Conservation (phyloP, 2,888 invertebrate genomes). For the Camptogramma bilineatum region DNA sequence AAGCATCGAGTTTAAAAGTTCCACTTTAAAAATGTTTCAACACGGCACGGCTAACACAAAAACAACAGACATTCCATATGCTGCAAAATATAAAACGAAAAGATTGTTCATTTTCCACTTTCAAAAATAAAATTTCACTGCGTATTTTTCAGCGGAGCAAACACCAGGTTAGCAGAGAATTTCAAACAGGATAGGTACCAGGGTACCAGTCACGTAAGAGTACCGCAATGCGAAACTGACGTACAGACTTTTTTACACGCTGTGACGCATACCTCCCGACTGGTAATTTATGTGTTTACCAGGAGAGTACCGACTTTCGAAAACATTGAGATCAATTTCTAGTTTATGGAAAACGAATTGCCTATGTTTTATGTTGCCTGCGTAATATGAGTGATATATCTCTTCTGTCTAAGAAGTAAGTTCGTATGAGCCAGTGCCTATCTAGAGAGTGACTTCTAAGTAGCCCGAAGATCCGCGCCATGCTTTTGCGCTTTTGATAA, state of each 20-base stretch:
- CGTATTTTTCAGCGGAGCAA: slow-evolving; percentile 35
- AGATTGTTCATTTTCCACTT: slow-evolving; percentile 23
- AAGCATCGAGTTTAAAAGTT: not conserved
- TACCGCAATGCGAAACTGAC: slow-evolving; percentile 69
- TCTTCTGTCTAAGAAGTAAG: not conserved
- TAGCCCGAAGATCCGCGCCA: no score
- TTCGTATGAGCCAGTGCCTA: no score
- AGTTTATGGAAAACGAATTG: not conserved
- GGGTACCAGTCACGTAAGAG: slow-evolving; percentile 72
- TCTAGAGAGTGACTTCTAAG: no score
- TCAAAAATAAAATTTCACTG: slow-evolving; percentile 22
- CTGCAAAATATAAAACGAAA: slow-evolving; percentile 22
- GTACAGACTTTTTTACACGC: slow-evolving; percentile 27
- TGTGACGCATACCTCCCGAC: slow-evolving; percentile 27
- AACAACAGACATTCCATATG: slow-evolving; percentile 15
- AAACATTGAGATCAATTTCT: slow-evolving; percentile 14
- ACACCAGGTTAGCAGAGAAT: slow-evolving; percentile 39
- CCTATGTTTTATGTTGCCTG: not conserved
- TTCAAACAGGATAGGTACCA: slow-evolving; percentile 44
- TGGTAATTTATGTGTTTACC: slow-evolving; percentile 26
- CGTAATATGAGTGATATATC: not conserved
- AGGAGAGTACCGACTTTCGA: slow-evolving; percentile 4
- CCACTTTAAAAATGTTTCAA: slow-evolving; percentile 12
- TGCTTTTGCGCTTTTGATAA: no score
- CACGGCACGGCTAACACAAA: slow-evolving; percentile 10